phyloP scores from a whole-genome alignment of 2,888 invertebrate species.

The Timema cristinae region DNA sequence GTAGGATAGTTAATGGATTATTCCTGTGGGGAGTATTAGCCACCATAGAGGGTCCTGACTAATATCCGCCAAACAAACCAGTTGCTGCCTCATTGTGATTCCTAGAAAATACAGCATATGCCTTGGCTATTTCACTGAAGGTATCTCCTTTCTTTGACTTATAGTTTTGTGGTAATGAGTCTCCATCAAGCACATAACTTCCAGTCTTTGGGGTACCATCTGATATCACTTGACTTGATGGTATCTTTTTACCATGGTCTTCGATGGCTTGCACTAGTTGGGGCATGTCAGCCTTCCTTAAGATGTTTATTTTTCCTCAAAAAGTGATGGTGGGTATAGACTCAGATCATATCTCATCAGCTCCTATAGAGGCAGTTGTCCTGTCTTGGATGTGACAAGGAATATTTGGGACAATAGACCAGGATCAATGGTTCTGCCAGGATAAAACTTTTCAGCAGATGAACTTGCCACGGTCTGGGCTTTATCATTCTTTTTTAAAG shows the following conservation, averaged over 20 bases:
- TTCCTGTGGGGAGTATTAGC: background rate
- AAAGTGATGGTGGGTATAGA: background rate
- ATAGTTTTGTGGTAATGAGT: too few species aligned
- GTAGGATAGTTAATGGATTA: too few species aligned
- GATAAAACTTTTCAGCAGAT: background rate
- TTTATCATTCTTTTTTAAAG: background rate
- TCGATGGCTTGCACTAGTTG: background rate
- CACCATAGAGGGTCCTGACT: background rate
- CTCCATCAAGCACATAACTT: too few species aligned
- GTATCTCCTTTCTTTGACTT: too few species aligned
- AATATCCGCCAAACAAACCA: background rate
- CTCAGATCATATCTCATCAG: slow-evolving; percentile 5
- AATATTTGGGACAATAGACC: background rate
- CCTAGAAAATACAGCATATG: too few species aligned
- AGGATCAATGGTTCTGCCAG: slow-evolving; percentile 2
- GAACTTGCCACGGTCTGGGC: background rate
- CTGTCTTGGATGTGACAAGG: slow-evolving; percentile 3
- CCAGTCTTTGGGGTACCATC: too few species aligned
- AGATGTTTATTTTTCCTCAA: background rate
- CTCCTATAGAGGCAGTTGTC: background rate
- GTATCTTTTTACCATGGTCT: too few species aligned
- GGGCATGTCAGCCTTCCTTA: background rate
- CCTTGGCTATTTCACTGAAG: too few species aligned
- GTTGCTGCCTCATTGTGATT: too few species aligned
- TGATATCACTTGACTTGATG: too few species aligned